Conservation (phyloP, 2,113 vertebrate genomes). For the Anhinga rufa region DNA sequence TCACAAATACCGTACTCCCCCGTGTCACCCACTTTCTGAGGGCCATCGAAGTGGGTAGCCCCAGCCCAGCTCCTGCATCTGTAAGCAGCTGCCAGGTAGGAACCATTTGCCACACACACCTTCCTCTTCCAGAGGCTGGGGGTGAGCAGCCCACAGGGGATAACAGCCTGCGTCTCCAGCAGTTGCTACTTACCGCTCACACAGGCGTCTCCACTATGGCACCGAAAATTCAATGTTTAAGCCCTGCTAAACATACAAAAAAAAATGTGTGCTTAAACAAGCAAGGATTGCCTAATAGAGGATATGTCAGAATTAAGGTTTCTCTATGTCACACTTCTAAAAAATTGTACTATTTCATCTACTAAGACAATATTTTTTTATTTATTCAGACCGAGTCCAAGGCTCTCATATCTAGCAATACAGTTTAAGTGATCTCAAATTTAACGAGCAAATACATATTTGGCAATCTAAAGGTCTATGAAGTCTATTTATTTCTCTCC, state of each 20-base stretch:
- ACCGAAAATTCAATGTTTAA: neutral
- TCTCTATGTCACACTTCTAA: neutral
- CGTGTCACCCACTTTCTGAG: fast-evolving
- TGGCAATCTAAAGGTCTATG: neutral
- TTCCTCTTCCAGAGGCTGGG: neutral
- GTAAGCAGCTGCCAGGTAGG: neutral
- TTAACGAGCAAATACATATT: neutral
- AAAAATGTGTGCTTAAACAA: neutral
- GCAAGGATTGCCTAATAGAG: neutral
- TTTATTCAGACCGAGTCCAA: neutral
- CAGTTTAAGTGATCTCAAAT: neutral
- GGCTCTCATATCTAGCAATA: neutral
- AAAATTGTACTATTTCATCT: neutral
- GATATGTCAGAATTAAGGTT: neutral
- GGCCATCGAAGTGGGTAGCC: neutral
- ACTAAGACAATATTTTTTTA: neutral
- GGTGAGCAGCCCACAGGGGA: neutral
- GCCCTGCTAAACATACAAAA: neutral
- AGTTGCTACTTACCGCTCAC: neutral
- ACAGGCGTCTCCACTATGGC: neutral
- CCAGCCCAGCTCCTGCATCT: neutral
- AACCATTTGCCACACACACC: fast-evolving
- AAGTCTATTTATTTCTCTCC: neutral
- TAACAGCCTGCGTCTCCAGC: neutral
- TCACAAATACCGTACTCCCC: neutral